These are phyloP conservation scores for Frankliniella fusca DNA, from an alignment of 2,888 invertebrate genomes.

Conservation along the genomic window DNA sequence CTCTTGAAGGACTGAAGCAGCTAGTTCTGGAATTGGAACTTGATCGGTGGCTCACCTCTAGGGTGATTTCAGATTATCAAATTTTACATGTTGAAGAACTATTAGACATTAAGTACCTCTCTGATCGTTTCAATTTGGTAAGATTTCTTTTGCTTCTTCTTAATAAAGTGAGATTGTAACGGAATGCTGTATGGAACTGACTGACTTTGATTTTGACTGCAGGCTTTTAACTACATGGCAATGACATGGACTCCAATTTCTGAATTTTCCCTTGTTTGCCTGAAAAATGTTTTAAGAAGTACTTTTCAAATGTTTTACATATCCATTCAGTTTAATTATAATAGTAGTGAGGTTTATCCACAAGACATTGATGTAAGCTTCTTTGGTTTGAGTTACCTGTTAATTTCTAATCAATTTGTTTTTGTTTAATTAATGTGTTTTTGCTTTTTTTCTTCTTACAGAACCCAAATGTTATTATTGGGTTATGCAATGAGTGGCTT, in stretches of 20 bases:
- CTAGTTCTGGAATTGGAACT: neutral
- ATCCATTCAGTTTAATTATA: neutral
- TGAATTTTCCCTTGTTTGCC: neutral
- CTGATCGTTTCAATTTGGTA: neutral
- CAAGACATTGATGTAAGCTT: conserved; percentile 5
- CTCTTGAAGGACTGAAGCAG: neutral
- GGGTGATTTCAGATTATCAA: neutral
- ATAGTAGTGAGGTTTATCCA: neutral
- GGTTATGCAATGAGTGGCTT: neutral
- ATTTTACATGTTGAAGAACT: neutral
- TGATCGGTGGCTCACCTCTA: neutral
- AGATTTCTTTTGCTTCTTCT: neutral
- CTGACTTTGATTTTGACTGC: neutral
- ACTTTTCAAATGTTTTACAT: conserved; percentile 18
- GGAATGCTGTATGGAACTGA: neutral
- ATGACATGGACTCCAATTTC: conserved; percentile 7
- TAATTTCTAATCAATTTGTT: neutral
- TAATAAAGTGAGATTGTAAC: neutral
- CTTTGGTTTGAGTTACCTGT: neutral
- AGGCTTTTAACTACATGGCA: neutral
- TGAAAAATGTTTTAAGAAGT: conserved; percentile 8
- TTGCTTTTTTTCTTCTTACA: neutral
- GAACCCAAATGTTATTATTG: neutral
- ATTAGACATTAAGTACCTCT: neutral
- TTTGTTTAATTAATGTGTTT: neutral